Conservation (phyloP, 2,113 vertebrate species). For the Choloepus hoffmanni region DNA sequence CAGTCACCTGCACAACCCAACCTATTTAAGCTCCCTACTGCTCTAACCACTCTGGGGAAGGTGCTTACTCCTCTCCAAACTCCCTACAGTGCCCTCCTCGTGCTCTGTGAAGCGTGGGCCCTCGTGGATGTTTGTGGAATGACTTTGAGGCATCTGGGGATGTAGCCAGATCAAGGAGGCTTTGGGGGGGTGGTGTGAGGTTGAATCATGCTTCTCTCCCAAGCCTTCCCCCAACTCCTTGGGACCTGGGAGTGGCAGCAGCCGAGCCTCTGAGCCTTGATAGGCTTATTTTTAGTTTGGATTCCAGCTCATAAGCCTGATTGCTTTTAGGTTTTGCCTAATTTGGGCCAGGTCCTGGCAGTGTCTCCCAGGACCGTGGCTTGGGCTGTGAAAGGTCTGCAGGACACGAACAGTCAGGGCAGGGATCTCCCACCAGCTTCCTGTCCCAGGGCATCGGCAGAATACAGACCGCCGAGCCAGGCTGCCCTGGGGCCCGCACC, state of each 20-base stretch:
- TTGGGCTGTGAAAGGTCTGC: neutral
- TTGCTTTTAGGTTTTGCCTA: conserved; percentile 43
- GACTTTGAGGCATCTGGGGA: neutral
- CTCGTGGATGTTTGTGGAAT: neutral
- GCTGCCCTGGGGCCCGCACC: neutral
- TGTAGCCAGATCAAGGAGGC: neutral
- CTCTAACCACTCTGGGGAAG: neutral
- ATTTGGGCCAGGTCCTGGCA: conserved; percentile 42
- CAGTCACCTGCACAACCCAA: neutral
- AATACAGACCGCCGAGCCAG: neutral
- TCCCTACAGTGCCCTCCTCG: neutral
- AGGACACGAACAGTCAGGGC: neutral
- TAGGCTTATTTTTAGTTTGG: conserved; percentile 64
- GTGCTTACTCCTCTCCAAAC: neutral
- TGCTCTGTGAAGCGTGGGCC: neutral
- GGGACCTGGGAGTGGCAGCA: neutral
- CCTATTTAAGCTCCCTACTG: too few species aligned
- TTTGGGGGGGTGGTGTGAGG: neutral
- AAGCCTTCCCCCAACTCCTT: neutral
- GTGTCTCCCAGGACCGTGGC: neutral
- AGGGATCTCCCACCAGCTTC: conserved; percentile 50
- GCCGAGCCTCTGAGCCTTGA: neutral
- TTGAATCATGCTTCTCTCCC: neutral
- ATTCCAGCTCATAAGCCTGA: neutral
- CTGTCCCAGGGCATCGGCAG: conserved; percentile 8